These are phyloP conservation scores for Helogale parvula DNA, from an alignment of 2,113 vertebrate genomes.

Conservation along the genomic window DNA sequence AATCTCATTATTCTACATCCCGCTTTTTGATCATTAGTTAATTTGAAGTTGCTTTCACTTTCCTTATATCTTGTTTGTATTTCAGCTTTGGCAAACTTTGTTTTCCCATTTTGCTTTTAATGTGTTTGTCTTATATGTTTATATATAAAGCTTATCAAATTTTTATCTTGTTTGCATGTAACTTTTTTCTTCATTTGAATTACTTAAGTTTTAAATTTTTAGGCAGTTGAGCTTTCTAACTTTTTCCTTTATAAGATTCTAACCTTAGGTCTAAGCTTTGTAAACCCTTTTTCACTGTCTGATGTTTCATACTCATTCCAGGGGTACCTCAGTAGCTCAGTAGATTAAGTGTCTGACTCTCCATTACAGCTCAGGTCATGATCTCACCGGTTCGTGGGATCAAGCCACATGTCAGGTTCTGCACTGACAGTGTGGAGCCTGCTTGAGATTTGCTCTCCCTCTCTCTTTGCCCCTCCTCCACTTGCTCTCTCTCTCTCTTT, in stretches of 20 bases:
- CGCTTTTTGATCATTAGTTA: not conserved
- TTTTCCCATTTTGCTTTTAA: not conserved
- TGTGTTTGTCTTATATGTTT: not conserved
- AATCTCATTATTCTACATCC: not conserved
- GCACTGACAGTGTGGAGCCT: no score
- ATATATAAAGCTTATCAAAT: not conserved
- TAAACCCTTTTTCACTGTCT: not conserved
- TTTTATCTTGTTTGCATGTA: not conserved
- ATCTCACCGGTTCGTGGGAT: no score
- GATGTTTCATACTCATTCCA: not conserved
- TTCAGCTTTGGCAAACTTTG: not conserved
- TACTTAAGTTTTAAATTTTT: not conserved
- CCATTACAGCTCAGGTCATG: no score
- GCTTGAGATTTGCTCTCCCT: no score
- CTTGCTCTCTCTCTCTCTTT: no score
- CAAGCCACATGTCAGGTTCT: no score
- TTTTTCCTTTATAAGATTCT: not conserved
- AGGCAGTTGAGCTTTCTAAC: not conserved
- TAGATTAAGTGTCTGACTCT: no score
- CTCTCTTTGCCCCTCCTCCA: no score
- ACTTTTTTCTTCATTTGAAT: not conserved
- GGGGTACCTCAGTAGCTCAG: no score
- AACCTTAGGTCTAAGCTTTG: not conserved
- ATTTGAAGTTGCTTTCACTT: not conserved
- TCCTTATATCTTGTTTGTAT: not conserved